phyloP scores from a whole-genome alignment of 1,140 invertebrate species.

The Bombus huntii region DNA sequence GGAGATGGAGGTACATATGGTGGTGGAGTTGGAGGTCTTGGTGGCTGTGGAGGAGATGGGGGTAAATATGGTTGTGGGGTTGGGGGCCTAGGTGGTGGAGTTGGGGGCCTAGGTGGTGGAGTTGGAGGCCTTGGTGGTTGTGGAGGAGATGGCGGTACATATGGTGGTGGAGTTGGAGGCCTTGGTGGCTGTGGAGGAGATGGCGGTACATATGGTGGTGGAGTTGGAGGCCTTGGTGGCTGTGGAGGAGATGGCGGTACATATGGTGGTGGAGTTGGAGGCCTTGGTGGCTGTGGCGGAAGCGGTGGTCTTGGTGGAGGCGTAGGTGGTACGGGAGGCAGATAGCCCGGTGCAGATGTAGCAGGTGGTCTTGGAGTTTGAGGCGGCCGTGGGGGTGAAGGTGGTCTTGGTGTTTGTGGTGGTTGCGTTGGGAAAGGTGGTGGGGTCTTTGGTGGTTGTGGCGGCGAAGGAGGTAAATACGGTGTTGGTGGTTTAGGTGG shows the following conservation, averaged over 20 bases:
- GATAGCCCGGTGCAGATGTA: conserved; percentile 10
- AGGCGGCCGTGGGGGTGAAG: conserved; percentile 3
- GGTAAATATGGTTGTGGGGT: too few relatives aligned
- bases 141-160: conserved; percentile 23
- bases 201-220: not conserved
- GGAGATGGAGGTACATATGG: conserved; percentile 19
- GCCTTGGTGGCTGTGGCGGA: conserved; percentile 67
- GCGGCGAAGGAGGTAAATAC: too few relatives aligned
- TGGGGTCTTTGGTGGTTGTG: too few relatives aligned
- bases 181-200: not conserved
- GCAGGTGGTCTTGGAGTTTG: conserved; percentile 29
- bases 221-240: conserved; percentile 55
- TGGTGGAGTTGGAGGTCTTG: conserved; percentile 28
- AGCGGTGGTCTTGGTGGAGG: conserved; percentile 34
- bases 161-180: not conserved
- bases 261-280: conserved; percentile 66
- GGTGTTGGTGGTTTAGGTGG: too few relatives aligned
- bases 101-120: conserved; percentile 8
- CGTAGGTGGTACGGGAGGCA: not conserved
- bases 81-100: not conserved
- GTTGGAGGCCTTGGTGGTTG: conserved; percentile 45
- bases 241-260: not conserved
- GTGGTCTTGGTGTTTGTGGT: conserved; percentile 56
- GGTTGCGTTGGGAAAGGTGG: not conserved
- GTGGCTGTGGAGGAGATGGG: conserved; percentile 9